Evolutionary conservation across 2,797 vertebrate species (phyloP).

Genomic region (Hoplostethus mediterraneus): DNA sequence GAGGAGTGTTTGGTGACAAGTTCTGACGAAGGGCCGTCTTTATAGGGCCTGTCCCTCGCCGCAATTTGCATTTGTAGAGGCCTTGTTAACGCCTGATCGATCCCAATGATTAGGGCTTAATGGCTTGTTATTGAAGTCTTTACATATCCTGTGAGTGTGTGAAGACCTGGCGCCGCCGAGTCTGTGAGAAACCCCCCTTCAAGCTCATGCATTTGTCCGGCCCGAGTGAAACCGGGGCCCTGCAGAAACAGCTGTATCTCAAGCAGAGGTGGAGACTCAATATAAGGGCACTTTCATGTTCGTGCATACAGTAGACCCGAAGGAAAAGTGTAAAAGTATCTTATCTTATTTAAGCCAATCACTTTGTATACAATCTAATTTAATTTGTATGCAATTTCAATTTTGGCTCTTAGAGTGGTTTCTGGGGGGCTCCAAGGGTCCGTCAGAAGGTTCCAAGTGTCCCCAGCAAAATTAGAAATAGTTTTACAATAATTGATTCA

Average conservation of each 20-base stretch:
- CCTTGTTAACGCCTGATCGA: slow-evolving; percentile 82
- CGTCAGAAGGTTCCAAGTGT: too few relatives aligned
- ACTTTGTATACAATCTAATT: not conserved
- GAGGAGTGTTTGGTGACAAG: slow-evolving; percentile 34
- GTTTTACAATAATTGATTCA: too few relatives aligned
- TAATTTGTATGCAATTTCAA: not conserved
- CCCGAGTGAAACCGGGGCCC: slow-evolving; percentile 51
- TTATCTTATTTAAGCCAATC: not conserved
- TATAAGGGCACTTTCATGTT: slow-evolving; percentile 9
- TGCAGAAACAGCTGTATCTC: slow-evolving; percentile 56
- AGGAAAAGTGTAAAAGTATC: not conserved
- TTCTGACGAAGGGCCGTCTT: slow-evolving; percentile 16
- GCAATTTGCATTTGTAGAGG: slow-evolving; percentile 81
- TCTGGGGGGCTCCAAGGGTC: too few relatives aligned
- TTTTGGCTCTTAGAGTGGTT: not conserved
- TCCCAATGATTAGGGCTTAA: slow-evolving; percentile 84
- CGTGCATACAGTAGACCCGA: slow-evolving; percentile 30
- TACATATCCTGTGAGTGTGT: slow-evolving; percentile 86
- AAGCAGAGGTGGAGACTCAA: slow-evolving; percentile 19
- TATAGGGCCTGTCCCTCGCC: slow-evolving; percentile 51
- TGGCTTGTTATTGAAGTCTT: slow-evolving; percentile 87
- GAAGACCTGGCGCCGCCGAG: slow-evolving; percentile 85
- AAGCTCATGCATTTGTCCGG: slow-evolving; percentile 76
- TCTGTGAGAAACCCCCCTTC: slow-evolving; percentile 77
- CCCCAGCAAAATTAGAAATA: too few relatives aligned